Conservation (phyloP, 2,797 vertebrate genomes). For the Adelosebastes latens region DNA sequence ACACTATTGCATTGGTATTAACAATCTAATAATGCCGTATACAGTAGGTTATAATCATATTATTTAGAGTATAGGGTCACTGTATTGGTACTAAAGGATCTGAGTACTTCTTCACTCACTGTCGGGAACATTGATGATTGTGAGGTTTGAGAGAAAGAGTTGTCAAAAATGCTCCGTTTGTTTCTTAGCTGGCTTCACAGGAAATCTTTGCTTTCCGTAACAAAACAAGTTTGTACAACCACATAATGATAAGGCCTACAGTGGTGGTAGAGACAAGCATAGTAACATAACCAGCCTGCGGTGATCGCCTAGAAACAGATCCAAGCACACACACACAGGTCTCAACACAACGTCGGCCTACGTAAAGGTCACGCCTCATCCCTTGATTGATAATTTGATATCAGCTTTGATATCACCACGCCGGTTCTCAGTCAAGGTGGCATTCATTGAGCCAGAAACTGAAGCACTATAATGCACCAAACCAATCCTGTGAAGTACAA, state of each 20-base stretch:
- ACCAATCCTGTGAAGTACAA: neutral
- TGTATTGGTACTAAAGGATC: neutral
- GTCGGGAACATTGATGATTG: neutral
- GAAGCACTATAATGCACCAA: neutral
- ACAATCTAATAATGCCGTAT: neutral
- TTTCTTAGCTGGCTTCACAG: neutral
- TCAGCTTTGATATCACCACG: constrained; percentile 18
- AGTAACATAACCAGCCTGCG: constrained; percentile 31
- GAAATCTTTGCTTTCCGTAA: constrained; percentile 14
- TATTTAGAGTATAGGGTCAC: neutral
- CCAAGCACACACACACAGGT: constrained; percentile 27
- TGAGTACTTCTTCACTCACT: neutral
- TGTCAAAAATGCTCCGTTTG: constrained; percentile 3
- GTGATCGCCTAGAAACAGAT: constrained; percentile 41
- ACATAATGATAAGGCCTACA: constrained; percentile 25
- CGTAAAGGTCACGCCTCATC: constrained; percentile 35
- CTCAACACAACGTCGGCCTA: neutral
- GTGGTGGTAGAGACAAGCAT: constrained; percentile 8
- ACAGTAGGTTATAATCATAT: neutral
- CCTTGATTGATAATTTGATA: constrained; percentile 33
- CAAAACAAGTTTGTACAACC: constrained; percentile 52
- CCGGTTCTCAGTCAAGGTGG: constrained; percentile 4
- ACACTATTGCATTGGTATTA: neutral
- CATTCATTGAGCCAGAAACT: neutral
- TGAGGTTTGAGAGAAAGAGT: neutral